Conservation (phyloP, 2,888 invertebrate species). For the Junonia oenone region DNA sequence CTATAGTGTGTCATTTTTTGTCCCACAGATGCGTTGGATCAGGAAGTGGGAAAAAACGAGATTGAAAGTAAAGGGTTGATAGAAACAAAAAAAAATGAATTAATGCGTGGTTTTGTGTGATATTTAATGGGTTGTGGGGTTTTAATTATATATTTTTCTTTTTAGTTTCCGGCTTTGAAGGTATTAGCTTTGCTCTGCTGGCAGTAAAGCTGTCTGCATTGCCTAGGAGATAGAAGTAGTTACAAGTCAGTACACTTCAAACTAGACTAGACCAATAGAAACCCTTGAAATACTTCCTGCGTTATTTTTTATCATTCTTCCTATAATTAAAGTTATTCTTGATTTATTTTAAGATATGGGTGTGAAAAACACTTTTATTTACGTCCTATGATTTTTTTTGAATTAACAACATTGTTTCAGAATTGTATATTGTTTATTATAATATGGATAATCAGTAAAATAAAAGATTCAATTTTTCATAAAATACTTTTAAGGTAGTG, state of each 20-base stretch:
- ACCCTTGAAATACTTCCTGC: too few species aligned
- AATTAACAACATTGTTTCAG: too few species aligned
- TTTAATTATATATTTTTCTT: background rate
- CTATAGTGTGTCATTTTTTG: constrained; percentile 62
- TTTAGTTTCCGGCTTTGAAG: background rate
- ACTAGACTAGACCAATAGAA: background rate
- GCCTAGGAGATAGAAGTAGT: background rate
- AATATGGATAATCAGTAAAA: too few species aligned
- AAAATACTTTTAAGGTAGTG: too few species aligned
- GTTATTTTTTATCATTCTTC: too few species aligned
- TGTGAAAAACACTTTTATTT: too few species aligned
- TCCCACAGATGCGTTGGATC: constrained; percentile 60
- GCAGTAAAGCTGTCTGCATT: too few species aligned
- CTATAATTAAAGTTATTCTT: too few species aligned
- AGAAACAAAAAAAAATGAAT: constrained; percentile 21
- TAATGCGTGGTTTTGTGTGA: constrained; percentile 1
- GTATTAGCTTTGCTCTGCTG: background rate
- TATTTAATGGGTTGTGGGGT: background rate
- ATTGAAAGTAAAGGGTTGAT: constrained; percentile 65
- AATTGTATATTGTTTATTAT: too few species aligned
- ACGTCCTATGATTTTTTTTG: too few species aligned
- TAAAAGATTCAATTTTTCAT: too few species aligned
- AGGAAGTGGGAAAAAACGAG: constrained; percentile 62
- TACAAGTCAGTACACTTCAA: background rate
- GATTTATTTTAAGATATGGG: too few species aligned